These are phyloP conservation scores for Leptinotarsa haldemani DNA, from an alignment of 2,888 invertebrate species.

Conservation along the genomic window DNA sequence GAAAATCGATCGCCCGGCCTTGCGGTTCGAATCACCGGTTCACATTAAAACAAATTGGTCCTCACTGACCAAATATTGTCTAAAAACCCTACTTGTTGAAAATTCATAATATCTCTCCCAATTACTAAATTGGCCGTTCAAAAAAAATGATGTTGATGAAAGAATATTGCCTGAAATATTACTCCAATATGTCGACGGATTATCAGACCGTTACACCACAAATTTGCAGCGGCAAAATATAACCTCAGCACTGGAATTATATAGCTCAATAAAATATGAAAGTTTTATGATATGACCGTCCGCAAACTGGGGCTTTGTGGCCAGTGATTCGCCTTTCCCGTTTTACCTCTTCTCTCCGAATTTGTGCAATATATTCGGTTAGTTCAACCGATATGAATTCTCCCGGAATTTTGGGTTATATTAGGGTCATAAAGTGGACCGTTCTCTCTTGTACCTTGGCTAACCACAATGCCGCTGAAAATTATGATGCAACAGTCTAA, in stretches of 20 bases:
- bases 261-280: constrained; percentile 55
- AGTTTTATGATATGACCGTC: constrained; percentile 53
- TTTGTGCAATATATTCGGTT: constrained; percentile 24
- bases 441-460: constrained; percentile 20
- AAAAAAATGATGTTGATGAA: not conserved
- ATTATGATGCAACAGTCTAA: not conserved
- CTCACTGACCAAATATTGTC: no score
- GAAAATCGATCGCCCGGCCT: no score
- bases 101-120: not conserved
- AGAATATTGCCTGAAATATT: constrained; percentile 30
- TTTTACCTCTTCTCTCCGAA: constrained; percentile 42
- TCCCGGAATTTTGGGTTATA: constrained; percentile 35
- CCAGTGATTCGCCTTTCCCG: constrained; percentile 49
- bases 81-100: no score
- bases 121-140: not conserved
- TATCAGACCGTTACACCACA: constrained; percentile 37
- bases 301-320: constrained; percentile 47
- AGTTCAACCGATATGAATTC: constrained; percentile 31
- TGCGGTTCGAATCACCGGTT: no score
- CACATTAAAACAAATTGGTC: no score
- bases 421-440: constrained; percentile 32
- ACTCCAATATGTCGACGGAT: constrained; percentile 40
- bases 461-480: constrained; percentile 26
- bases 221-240: constrained; percentile 39
- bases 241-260: constrained; percentile 46